Conservation (phyloP, 2,888 invertebrate genomes). For the Falcaria lacertinaria region DNA sequence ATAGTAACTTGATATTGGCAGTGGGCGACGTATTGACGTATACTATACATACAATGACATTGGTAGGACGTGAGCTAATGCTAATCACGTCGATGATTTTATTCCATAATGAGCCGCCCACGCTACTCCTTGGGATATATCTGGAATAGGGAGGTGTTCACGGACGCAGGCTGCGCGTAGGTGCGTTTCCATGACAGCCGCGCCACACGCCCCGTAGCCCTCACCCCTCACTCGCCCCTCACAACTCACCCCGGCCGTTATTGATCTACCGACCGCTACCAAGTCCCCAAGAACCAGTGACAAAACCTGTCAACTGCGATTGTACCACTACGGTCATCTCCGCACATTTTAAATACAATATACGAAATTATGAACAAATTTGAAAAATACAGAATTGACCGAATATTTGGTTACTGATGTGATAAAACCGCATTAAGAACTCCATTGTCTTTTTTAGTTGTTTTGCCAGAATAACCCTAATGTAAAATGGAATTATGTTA, state of each 20-base stretch:
- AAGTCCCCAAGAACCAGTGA: constrained; percentile 17
- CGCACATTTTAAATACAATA: neutral
- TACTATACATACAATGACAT: neutral
- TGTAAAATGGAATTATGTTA: too few relatives aligned
- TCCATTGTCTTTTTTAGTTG: too few relatives aligned
- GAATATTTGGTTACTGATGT: too few relatives aligned
- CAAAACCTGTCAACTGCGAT: constrained; percentile 25
- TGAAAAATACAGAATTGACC: too few relatives aligned
- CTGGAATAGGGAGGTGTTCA: constrained; percentile 33
- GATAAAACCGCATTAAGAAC: too few relatives aligned
- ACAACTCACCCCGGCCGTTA: constrained; percentile 33
- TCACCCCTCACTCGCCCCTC: too few relatives aligned
- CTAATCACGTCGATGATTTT: constrained; percentile 47
- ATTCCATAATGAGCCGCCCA: constrained; percentile 56
- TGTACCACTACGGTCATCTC: neutral
- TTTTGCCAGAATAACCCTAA: too few relatives aligned
- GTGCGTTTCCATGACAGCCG: constrained; percentile 66
- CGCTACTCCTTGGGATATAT: constrained; percentile 44
- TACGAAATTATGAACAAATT: too few relatives aligned
- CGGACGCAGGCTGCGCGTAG: constrained; percentile 60
- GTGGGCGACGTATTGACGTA: neutral
- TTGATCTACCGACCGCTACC: constrained; percentile 53
- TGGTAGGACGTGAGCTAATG: constrained; percentile 24
- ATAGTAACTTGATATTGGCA: too few relatives aligned
- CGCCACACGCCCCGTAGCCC: constrained; percentile 15